phyloP scores from a whole-genome alignment of 2,113 vertebrate species.

The Saccopteryx leptura region DNA sequence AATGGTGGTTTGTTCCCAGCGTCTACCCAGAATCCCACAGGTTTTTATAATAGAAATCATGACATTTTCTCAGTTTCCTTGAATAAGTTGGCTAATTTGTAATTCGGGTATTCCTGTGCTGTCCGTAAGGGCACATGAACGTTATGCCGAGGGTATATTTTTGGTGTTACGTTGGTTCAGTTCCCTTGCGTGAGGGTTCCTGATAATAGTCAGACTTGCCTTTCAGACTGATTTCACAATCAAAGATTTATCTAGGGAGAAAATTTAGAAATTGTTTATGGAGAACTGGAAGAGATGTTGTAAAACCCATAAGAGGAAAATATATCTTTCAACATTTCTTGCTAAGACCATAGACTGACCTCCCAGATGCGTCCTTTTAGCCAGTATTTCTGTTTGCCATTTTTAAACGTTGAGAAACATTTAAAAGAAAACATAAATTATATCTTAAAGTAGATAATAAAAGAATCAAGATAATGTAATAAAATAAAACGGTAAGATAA shows the following conservation, averaged over 20 bases:
- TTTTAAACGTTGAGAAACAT: slow-evolving; percentile 45
- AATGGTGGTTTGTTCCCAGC: background rate
- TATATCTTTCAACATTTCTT: background rate
- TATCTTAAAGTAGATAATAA: slow-evolving; percentile 54
- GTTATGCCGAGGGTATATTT: background rate
- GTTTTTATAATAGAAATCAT: background rate
- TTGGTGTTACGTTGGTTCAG: background rate
- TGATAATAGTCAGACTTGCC: background rate
- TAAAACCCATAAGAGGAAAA: slow-evolving; percentile 2
- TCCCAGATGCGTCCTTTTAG: background rate
- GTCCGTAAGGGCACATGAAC: fast-evolving
- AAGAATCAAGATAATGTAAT: slow-evolving; percentile 34
- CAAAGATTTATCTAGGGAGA: background rate
- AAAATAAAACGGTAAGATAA: slow-evolving; percentile 53
- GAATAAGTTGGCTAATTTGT: background rate
- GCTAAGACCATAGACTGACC: background rate
- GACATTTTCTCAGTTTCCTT: background rate
- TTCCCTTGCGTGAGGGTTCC: background rate
- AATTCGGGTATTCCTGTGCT: background rate
- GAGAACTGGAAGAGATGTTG: background rate
- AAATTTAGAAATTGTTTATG: background rate
- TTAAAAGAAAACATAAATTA: slow-evolving; percentile 42
- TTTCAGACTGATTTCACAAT: slow-evolving; percentile 40
- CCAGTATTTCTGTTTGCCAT: slow-evolving; percentile 1
- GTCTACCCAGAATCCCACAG: background rate